Conservation (phyloP, 2,113 vertebrate genomes). For the Malurus cyaneus region DNA sequence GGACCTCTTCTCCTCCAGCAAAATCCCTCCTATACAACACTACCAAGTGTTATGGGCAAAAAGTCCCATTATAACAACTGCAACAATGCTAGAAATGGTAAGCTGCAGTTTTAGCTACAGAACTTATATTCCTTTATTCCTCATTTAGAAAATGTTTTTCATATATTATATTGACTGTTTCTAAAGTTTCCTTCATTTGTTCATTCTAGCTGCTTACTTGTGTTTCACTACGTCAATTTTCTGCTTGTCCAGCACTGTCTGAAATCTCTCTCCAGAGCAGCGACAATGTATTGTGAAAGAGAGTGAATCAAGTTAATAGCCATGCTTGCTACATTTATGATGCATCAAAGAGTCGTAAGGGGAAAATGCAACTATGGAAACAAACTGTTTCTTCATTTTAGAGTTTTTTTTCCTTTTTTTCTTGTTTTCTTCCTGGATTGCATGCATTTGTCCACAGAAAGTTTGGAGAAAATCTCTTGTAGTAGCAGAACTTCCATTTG, state of each 20-base stretch:
- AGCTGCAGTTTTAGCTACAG: not conserved
- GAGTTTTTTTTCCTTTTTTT: no score
- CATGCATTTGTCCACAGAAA: not conserved
- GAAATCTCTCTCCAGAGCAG: constrained; percentile 9
- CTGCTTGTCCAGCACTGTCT: not conserved
- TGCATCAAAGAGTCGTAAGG: not conserved
- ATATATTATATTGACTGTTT: not conserved
- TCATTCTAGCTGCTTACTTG: not conserved
- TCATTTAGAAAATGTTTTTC: not conserved
- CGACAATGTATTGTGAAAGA: not conserved
- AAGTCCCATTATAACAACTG: not conserved
- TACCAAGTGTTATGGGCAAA: not conserved
- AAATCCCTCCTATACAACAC: not conserved
- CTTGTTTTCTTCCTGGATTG: not conserved
- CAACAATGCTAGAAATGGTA: not conserved
- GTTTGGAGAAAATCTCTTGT: not conserved
- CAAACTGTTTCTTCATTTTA: not conserved
- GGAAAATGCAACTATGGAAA: not conserved
- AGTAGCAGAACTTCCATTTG: not conserved
- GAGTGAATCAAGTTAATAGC: constrained; percentile 15
- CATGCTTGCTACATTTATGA: not conserved
- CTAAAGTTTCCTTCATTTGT: not conserved
- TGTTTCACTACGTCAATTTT: not conserved
- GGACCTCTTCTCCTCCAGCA: not conserved
- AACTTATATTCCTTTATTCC: not conserved